phyloP scores from a whole-genome alignment of 2,797 vertebrate species.

The Austrolebias charrua region DNA sequence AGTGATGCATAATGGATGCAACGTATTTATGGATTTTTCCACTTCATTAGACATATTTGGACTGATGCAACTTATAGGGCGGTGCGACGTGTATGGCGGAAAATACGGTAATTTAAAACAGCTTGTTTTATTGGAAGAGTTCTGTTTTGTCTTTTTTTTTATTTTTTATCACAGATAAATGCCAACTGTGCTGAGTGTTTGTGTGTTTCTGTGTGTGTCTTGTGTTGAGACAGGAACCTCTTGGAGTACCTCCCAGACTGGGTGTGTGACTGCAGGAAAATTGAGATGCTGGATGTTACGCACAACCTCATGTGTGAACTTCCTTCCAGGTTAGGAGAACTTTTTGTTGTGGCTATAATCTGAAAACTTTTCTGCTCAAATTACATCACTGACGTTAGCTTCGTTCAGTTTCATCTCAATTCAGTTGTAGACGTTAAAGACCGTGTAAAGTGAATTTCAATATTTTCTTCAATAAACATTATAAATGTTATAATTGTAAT shows the following conservation, averaged over 20 bases:
- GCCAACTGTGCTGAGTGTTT: slow-evolving; percentile 47
- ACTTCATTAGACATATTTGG: too few species aligned
- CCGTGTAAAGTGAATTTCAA: too few species aligned
- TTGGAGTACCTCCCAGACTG: slow-evolving; percentile 91
- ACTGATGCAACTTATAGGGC: too few species aligned
- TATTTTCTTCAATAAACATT: too few species aligned
- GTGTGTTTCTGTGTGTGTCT: slow-evolving; percentile 37
- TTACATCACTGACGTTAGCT: slow-evolving; percentile 1
- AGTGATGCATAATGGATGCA: too few species aligned
- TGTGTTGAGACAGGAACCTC: slow-evolving; percentile 86
- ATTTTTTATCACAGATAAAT: slow-evolving; percentile 11
- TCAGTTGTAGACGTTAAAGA: too few species aligned
- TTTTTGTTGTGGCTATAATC: slow-evolving; percentile 14
- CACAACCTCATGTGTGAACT: slow-evolving; percentile 89
- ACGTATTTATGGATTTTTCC: too few species aligned
- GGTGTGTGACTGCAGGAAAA: slow-evolving; percentile 93
- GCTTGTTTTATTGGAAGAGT: too few species aligned
- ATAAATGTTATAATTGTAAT: too few species aligned
- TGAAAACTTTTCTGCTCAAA: slow-evolving; percentile 12
- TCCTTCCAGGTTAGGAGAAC: slow-evolving; percentile 82
- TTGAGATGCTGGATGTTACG: slow-evolving; percentile 90
- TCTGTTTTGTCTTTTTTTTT: too few species aligned
- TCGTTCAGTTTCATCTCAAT: not conserved
- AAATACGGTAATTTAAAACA: too few species aligned
- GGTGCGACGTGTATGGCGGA: too few species aligned